Evolutionary conservation across 2,113 vertebrate genomes (phyloP).

Genomic region (Bufo gargarizans): DNA sequence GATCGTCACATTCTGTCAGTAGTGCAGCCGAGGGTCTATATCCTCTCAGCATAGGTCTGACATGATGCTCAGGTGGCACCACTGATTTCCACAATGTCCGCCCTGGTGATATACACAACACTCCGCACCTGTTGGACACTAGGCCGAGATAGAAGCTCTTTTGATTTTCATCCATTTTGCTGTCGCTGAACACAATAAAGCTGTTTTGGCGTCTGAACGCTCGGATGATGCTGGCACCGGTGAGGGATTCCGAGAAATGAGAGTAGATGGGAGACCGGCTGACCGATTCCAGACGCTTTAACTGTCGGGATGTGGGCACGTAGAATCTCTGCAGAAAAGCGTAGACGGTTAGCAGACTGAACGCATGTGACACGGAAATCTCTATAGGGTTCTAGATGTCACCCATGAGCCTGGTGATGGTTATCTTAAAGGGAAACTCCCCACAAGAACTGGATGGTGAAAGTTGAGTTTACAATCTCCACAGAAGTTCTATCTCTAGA

Average conservation of each 20-base stretch:
- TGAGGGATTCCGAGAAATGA: constrained; percentile 94
- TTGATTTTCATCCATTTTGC: constrained; percentile 88
- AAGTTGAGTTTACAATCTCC: background rate
- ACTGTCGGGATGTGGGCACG: constrained; percentile 90
- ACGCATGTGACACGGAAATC: background rate
- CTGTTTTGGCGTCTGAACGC: constrained; percentile 81
- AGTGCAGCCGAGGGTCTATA: too few relatives aligned
- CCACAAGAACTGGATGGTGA: background rate
- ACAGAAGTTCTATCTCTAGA: background rate
- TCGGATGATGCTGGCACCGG: constrained; percentile 88
- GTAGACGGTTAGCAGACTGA: too few relatives aligned
- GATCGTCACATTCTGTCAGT: background rate
- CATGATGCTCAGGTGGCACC: background rate
- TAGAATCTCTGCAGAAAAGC: constrained; percentile 86
- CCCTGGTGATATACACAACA: background rate
- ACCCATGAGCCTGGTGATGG: too few relatives aligned
- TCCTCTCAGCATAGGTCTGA: background rate
- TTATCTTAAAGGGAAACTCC: background rate
- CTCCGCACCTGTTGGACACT: constrained; percentile 87
- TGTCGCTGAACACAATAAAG: constrained; percentile 81
- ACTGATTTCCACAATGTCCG: background rate
- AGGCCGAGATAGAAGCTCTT: constrained; percentile 88
- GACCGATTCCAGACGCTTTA: constrained; percentile 94
- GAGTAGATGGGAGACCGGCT: constrained; percentile 97
- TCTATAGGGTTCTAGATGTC: too few relatives aligned